These are phyloP conservation scores for Acrocyrtus sp. DNA, from an alignment of 2,888 invertebrate species.

Conservation along the genomic window DNA sequence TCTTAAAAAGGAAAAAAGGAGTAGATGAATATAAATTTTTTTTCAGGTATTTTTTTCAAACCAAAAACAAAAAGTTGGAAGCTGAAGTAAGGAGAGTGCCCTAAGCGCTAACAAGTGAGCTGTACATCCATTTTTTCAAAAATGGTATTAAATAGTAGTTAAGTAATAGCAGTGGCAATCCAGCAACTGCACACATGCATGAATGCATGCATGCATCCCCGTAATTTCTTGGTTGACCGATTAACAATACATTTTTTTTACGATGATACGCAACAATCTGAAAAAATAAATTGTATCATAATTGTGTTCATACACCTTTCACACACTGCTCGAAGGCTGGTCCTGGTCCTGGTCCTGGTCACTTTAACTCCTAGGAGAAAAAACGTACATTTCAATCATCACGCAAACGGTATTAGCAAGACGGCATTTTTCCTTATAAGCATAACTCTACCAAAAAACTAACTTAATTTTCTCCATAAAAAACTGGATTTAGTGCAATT, in stretches of 20 bases:
- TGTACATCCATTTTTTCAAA: neutral
- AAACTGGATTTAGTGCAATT: constrained; percentile 8
- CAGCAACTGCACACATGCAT: too few relatives aligned
- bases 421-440: neutral
- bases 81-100: constrained; percentile 17
- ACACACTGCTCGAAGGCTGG: neutral
- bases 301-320: constrained; percentile 8
- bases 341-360: too few relatives aligned
- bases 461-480: neutral
- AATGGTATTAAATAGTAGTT: neutral
- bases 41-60: neutral
- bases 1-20: too few relatives aligned
- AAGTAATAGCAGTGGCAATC: neutral
- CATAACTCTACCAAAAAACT: too few relatives aligned
- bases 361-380: too few relatives aligned
- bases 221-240: constrained; percentile 13
- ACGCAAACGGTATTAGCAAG: neutral
- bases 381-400: neutral
- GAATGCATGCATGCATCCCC: neutral
- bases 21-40: too few relatives aligned
- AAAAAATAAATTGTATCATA: constrained; percentile 41
- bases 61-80: neutral
- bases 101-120: too few relatives aligned
- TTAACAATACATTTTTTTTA: constrained; percentile 27
- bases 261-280: constrained; percentile 32